phyloP scores from a whole-genome alignment of 2,888 invertebrate species.

The Hemicrepidius hirtus region DNA sequence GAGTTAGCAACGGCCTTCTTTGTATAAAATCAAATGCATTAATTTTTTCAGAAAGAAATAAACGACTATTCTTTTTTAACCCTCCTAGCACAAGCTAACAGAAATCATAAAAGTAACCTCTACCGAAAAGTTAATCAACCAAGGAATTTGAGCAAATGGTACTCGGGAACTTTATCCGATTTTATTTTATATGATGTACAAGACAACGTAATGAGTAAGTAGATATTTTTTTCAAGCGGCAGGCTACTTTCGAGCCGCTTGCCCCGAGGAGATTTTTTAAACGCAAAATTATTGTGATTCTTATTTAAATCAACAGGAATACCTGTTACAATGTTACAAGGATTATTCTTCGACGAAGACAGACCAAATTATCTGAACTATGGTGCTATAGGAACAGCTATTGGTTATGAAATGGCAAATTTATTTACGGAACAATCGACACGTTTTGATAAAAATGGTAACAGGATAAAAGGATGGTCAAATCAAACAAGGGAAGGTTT shows the following conservation, averaged over 20 bases:
- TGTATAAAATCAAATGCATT: neutral
- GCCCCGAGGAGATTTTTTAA: too few species aligned
- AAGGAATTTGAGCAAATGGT: constrained; percentile 9
- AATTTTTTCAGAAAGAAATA: neutral
- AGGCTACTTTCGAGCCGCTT: too few species aligned
- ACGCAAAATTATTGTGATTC: too few species aligned
- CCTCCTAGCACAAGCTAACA: constrained; percentile 3
- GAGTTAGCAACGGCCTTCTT: too few species aligned
- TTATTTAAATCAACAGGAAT: too few species aligned
- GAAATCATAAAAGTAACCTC: constrained; percentile 1
- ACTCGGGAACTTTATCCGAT: neutral
- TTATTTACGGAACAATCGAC: constrained; percentile 14
- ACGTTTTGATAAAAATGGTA: constrained; percentile 34
- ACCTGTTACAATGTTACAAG: constrained; percentile 22
- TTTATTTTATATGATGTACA: constrained; percentile 14
- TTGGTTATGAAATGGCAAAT: constrained; percentile 62
- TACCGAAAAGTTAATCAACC: constrained; percentile 8
- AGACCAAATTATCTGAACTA: constrained; percentile 64
- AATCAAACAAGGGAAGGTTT: constrained; percentile 18
- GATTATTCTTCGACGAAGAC: constrained; percentile 55
- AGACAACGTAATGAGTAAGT: constrained; percentile 22
- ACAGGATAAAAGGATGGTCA: constrained; percentile 29
- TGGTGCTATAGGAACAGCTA: constrained; percentile 62
- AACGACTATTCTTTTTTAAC: neutral
- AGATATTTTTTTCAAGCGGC: neutral